phyloP scores from a whole-genome alignment of 2,113 vertebrate species.

The Amphilophus citrinellus region DNA sequence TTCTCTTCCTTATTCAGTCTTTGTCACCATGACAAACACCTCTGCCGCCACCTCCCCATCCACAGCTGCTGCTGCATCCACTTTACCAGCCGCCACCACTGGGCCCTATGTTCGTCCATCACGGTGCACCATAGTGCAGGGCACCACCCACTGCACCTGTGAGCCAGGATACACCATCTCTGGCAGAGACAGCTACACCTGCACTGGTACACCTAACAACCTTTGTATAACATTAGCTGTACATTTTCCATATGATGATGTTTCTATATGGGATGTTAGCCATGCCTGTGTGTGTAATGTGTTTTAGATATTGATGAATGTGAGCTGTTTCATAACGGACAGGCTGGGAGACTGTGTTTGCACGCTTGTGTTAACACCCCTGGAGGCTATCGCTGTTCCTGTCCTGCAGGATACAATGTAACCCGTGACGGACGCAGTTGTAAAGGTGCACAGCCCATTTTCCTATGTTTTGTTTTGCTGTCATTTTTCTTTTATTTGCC shows the following conservation, averaged over 20 bases:
- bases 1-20: slow-evolving; percentile 67
- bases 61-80: slow-evolving; percentile 63
- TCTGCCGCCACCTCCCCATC: slow-evolving; percentile 63
- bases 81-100: slow-evolving; percentile 71
- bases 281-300: slow-evolving; percentile 32
- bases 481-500: not conserved
- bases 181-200: slow-evolving; percentile 77
- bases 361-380: slow-evolving; percentile 88
- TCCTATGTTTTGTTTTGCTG: not conserved
- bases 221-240: not conserved
- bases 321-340: slow-evolving; percentile 85
- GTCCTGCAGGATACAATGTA: slow-evolving; percentile 85
- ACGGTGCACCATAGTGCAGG: slow-evolving; percentile 80
- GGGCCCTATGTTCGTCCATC: slow-evolving; percentile 82
- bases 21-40: slow-evolving; percentile 76
- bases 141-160: slow-evolving; percentile 86
- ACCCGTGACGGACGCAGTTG: slow-evolving; percentile 82
- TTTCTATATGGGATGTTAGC: not conserved
- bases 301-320: slow-evolving; percentile 90
- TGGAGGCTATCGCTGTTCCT: slow-evolving; percentile 88
- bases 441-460: slow-evolving; percentile 77
- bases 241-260: not conserved
- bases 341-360: slow-evolving; percentile 83
- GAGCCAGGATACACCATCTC: slow-evolving; percentile 87
- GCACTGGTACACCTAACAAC: slow-evolving; percentile 81